Base-by-base conservation (phyloP, 2,888 invertebrate genomes). In the Lumbricus terrestris region DNA sequence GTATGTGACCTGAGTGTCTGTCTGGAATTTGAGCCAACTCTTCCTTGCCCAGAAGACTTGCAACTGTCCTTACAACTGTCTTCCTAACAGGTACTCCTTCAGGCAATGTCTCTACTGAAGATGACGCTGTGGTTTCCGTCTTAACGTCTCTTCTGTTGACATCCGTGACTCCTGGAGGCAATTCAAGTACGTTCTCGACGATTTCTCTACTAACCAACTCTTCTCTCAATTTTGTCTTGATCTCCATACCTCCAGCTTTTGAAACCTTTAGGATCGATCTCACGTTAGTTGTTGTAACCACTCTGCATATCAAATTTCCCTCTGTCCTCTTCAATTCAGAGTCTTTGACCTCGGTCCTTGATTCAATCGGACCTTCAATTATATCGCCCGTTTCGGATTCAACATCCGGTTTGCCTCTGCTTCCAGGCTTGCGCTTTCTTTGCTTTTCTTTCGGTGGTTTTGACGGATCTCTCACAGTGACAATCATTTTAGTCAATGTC, bases 181-280 rank as follows among this genome's bases (percentile, higher is more conserved):
- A 35, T 85, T 90, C 83, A 20, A 90, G 90, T 38, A 90, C 16
- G 35, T 90, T 90, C 42, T 90, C 90, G 18, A 90, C 83, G 35
- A 90, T 90, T 35, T 90, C 85, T 40, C 20, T 83, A 38, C 90
- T 83, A 38, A 90, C 90, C 23, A 90, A n/a, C 33, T 90, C 90
- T 40, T 90, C 90, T 40, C 90, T 69, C 33, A 90, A 35, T 82
- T 82, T 82, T 82, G 42, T 83, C 37, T 90, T 35, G 29, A 34
- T 37, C 37, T 90, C 83, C 42, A 83, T 90, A n/a, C 90, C 90
- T 35, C 82, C 6, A 15, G 85, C 38, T n/a, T 38, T 83, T 34
- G 82, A 83, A 1, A 90, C 33, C 42, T 90, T 83, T 18, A 83
- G n/a, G 33, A 90, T 90, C 18, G 90, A 82, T 47, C 82, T 35